Evolutionary conservation across 1,140 invertebrate genomes (phyloP), one percentile per base, ranked within the genome.

Genomic region (Cataglyphis hispanica): DNA sequence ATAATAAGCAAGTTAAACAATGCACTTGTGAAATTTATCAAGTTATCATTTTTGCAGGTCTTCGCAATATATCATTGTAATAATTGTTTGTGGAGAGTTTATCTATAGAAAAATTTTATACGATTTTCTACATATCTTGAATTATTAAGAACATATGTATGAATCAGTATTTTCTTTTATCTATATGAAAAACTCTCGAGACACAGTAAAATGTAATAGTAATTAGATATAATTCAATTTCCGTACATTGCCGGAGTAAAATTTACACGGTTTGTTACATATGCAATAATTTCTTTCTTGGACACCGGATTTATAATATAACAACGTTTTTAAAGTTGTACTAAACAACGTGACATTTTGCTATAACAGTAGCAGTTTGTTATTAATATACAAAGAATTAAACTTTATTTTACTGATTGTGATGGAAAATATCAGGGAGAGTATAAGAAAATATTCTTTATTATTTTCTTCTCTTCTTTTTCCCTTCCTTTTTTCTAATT

Each of bases 11-110:
- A n/a, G 50, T 81, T 70, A 25, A 72, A 60, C 37, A 74, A 60
- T 72, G 37, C 66, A 61, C 22, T 61, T 74, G 16, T 60, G 10
- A 74, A 72, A 83, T 83, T 83, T 34, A 83, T 81, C 66, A 34
- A 81, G 67, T 72, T 67, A 67, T 80, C 5, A 27, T 46, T 83
- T 72, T 61, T 31, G 34, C 27, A 74, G 8, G n/a, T 34, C 50
- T 72, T 40, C 11, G 22, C 8, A 70, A 27, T 74, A 27, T 74
- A 43, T 43, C 27, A 46, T 83, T 60, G 22, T 83, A 46, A 83
- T 27, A 16, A n/a, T 83, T 83, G 10, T 60, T 61, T 16, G 53
- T 81, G 60, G 11, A 81, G 37, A 81, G 34, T 81, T 80, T 67
- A 77, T 80, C 19, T 43, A 64, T 46, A 25, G 31, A 64, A 37